Percentiles rank a stretch among this genome's conserved stretches.
Conservation (phyloP, 2,888 invertebrate genomes). For the Pandemis corylana region DNA sequence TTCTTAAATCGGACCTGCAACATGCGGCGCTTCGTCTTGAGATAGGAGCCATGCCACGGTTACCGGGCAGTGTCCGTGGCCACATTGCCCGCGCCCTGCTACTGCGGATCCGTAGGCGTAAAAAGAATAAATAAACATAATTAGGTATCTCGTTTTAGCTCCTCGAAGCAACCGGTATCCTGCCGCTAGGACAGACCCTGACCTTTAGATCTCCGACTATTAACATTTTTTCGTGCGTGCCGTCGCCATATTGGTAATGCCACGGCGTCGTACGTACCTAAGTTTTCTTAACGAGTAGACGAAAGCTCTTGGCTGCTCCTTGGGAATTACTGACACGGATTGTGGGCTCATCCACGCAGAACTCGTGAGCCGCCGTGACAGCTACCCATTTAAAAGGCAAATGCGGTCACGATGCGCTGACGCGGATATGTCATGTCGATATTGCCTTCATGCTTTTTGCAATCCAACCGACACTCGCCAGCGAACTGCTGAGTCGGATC, state of each 20-base stretch:
- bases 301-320: conserved; percentile 25
- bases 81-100: not conserved
- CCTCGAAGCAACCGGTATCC: conserved; percentile 31
- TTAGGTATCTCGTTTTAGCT: conserved; percentile 20
- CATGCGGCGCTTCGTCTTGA: not conserved
- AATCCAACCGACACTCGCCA: conserved; percentile 8
- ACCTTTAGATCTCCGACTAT: conserved; percentile 36
- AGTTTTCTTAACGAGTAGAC: conserved; percentile 34
- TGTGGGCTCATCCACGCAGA: conserved; percentile 69
- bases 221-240: conserved; percentile 29
- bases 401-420: conserved; percentile 74
- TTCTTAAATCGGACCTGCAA: too few relatives aligned
- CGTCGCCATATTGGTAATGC: conserved; percentile 33
- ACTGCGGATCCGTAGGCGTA: not conserved
- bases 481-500: conserved; percentile 4
- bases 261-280: conserved; percentile 14
- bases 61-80: not conserved
- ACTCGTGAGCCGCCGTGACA: conserved; percentile 74
- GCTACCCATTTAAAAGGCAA: conserved; percentile 77
- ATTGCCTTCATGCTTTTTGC: conserved; percentile 28
- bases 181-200: conserved; percentile 33
- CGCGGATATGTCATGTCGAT: conserved; percentile 38
- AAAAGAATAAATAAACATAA: conserved; percentile 10
- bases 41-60: not conserved
- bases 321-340: conserved; percentile 73